phyloP scores from a whole-genome alignment of 2,797 vertebrate genomes.

The Borostomias antarcticus region DNA sequence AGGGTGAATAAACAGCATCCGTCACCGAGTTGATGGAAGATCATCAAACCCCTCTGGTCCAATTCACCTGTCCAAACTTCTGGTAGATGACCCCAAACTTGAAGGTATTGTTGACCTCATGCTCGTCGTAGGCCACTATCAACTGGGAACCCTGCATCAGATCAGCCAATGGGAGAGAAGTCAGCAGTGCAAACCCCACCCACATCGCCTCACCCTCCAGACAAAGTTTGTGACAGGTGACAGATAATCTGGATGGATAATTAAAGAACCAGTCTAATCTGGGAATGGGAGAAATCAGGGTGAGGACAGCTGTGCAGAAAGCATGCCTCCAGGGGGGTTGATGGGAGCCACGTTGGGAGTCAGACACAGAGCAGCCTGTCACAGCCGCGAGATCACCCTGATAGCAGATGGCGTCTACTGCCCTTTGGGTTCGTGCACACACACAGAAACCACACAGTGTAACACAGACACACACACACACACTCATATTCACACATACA shows the following conservation, averaged over 20 bases:
- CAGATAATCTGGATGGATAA: too few relatives aligned
- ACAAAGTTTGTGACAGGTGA: neutral
- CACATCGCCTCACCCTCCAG: too few relatives aligned
- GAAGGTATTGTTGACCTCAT: conserved; percentile 97
- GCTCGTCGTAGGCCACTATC: conserved; percentile 94
- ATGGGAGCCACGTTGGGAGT: neutral
- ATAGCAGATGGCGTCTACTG: neutral
- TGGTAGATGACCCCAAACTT: conserved; percentile 98
- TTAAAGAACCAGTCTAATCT: neutral
- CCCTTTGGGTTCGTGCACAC: neutral
- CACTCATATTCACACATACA: neutral
- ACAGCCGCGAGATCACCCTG: neutral
- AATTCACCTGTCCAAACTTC: conserved; percentile 91
- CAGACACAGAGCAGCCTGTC: neutral
- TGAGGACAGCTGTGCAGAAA: too few relatives aligned
- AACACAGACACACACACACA: neutral
- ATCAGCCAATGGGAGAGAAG: neutral
- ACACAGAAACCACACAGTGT: neutral
- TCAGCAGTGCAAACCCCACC: too few relatives aligned
- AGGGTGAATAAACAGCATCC: conserved; percentile 1
- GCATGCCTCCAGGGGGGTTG: neutral
- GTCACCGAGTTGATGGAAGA: too few relatives aligned
- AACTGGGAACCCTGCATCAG: conserved; percentile 88
- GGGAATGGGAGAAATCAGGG: too few relatives aligned
- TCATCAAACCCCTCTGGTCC: neutral